Percentiles rank a stretch among this genome's conserved stretches.
Evolutionary conservation across 2,797 vertebrate genomes (phyloP).

Genomic region (Urocyon cinereoargenteus): DNA sequence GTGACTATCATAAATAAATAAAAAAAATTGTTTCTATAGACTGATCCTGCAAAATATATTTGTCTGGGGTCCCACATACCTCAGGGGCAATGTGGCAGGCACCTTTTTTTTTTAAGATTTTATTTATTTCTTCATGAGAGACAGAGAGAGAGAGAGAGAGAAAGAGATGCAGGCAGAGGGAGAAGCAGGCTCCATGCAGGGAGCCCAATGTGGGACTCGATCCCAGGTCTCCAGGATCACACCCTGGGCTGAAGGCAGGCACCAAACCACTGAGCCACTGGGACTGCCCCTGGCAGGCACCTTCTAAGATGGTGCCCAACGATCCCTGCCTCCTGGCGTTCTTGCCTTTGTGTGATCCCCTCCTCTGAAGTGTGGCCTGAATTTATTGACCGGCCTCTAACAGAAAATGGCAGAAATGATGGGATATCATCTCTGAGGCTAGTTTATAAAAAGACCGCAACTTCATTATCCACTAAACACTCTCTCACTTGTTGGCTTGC

Average conservation of each 20-base stretch:
- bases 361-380: neutral
- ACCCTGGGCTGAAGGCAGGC: no score
- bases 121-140: no score
- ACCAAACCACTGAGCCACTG: no score
- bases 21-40: slow-evolving; percentile 14
- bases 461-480: neutral
- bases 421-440: neutral
- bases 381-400: neutral
- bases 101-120: neutral
- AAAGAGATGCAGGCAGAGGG: no score
- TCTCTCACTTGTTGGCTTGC: neutral
- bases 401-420: neutral
- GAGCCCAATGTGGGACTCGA: no score
- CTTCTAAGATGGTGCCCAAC: neutral
- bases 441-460: slow-evolving; percentile 10
- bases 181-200: no score
- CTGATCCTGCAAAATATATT: neutral
- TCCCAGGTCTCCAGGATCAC: no score
- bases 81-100: neutral
- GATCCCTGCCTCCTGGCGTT: neutral
- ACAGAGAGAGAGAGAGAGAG: no score
- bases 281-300: neutral
- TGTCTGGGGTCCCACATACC: neutral
- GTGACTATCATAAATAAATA: no score
- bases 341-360: neutral